Percentiles rank a stretch among this genome's conserved stretches.
Conservation (phyloP, 2,113 vertebrate genomes). For the Turnix velox region DNA sequence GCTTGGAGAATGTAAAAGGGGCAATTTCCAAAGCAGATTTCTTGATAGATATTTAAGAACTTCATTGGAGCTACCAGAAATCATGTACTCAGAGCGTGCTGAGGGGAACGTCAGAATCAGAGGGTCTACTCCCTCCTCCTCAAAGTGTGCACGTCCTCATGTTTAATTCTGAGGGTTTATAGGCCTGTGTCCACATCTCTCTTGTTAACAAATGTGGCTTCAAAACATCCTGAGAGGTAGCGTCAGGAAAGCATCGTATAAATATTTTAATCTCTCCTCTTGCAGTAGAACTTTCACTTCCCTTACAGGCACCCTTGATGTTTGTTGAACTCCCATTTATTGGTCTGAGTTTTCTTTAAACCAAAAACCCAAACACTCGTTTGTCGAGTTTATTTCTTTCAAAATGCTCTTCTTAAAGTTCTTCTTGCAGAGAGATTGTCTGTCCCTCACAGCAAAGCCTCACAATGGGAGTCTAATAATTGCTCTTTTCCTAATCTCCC, state of each 20-base stretch:
- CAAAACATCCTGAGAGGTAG: conserved; percentile 2
- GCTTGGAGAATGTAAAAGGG: not conserved
- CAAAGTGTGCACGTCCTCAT: not conserved
- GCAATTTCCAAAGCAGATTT: not conserved
- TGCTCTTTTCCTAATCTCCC: conserved; percentile 84
- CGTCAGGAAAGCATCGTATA: conserved; percentile 17
- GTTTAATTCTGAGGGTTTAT: not conserved
- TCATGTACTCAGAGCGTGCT: not conserved
- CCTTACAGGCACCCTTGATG: conserved; percentile 9
- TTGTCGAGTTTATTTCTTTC: conserved; percentile 80
- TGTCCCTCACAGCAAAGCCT: conserved; percentile 82
- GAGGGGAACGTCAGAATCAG: not conserved
- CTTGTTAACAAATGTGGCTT: not conserved
- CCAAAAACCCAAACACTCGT: conserved; percentile 74
- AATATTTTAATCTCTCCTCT: conserved; percentile 45
- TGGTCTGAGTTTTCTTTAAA: conserved; percentile 60
- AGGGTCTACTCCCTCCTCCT: not conserved
- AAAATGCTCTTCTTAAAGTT: conserved; percentile 78
- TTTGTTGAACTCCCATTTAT: conserved; percentile 59
- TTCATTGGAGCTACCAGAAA: not conserved
- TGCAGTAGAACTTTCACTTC: conserved; percentile 43
- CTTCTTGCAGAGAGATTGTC: conserved; percentile 81
- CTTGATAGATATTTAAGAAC: not conserved
- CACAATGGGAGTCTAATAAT: conserved; percentile 86
- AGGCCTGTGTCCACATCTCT: not conserved